Evolutionary conservation across 2,888 invertebrate species (phyloP).

Genomic region (Mesochorus sp.): DNA sequence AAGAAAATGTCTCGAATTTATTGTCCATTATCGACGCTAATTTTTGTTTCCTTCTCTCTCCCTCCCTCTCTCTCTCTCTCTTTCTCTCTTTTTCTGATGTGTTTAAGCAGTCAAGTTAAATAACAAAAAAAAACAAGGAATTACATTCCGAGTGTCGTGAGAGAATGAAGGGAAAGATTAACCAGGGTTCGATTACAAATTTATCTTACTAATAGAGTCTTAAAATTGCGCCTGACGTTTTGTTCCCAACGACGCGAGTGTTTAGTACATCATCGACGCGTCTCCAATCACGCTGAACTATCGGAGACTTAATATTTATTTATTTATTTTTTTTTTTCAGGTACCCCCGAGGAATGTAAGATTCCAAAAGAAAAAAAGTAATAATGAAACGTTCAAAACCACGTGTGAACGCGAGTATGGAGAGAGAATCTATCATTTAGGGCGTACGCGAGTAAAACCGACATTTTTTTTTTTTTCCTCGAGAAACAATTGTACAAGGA

Average conservation of each 20-base stretch:
- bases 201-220: neutral
- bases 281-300: neutral
- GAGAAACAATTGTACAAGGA: neutral
- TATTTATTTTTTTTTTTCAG: slow-evolving; percentile 40
- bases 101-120: neutral
- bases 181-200: no score
- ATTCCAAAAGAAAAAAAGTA: slow-evolving; percentile 34
- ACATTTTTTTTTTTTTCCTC: neutral
- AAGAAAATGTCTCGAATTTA: slow-evolving; percentile 64
- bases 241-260: slow-evolving; percentile 18
- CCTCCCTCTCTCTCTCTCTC: neutral
- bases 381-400: slow-evolving; percentile 2
- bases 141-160: no score
- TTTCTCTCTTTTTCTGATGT: neutral
- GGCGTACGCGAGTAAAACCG: neutral
- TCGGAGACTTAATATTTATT: slow-evolving; percentile 12
- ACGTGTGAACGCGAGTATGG: slow-evolving; percentile 29
- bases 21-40: slow-evolving; percentile 61
- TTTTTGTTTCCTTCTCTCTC: neutral
- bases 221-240: slow-evolving; percentile 36
- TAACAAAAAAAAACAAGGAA: neutral
- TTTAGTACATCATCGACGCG: slow-evolving; percentile 1
- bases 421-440: neutral
- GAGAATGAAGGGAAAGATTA: no score
- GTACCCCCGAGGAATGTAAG: slow-evolving; percentile 59